phyloP scores from a whole-genome alignment of 2,113 vertebrate species.

The Mirza zaza region DNA sequence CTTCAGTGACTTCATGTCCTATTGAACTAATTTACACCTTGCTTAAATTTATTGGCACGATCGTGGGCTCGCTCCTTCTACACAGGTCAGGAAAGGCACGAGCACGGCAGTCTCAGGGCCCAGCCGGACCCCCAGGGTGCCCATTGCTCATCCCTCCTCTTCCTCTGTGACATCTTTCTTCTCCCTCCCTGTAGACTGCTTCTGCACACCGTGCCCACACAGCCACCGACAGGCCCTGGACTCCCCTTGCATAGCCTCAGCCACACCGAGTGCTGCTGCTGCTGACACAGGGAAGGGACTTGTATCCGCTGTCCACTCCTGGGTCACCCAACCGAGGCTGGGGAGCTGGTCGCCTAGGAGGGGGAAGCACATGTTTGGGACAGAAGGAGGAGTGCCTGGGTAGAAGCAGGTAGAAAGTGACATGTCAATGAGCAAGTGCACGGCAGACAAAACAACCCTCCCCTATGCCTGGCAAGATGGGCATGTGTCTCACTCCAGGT shows the following conservation, averaged over 20 bases:
- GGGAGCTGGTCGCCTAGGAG: not conserved
- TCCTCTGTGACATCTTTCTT: not conserved
- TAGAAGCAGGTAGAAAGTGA: not conserved
- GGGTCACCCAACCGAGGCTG: not conserved
- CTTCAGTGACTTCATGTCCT: not conserved
- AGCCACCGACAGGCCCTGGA: rapidly evolving
- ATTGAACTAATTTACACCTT: not conserved
- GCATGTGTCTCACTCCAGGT: not conserved
- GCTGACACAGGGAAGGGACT: not conserved
- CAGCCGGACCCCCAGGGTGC: not conserved
- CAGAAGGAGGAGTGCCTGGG: not conserved
- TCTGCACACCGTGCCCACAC: rapidly evolving
- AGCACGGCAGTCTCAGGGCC: not conserved
- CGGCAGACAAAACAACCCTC: too few relatives aligned
- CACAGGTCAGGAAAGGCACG: not conserved
- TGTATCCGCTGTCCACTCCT: not conserved
- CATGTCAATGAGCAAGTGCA: too few relatives aligned
- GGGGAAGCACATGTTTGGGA: rapidly evolving
- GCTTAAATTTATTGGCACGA: not conserved
- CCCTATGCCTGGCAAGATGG: rapidly evolving
- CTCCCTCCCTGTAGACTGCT: not conserved
- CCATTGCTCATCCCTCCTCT: too few relatives aligned
- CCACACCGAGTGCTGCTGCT: not conserved
- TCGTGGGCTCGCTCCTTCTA: rapidly evolving
- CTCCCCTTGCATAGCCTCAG: not conserved